Percentiles rank a stretch among this genome's conserved stretches.
Conservation (phyloP, 2,113 vertebrate genomes). For the Lampris megalopsis region DNA sequence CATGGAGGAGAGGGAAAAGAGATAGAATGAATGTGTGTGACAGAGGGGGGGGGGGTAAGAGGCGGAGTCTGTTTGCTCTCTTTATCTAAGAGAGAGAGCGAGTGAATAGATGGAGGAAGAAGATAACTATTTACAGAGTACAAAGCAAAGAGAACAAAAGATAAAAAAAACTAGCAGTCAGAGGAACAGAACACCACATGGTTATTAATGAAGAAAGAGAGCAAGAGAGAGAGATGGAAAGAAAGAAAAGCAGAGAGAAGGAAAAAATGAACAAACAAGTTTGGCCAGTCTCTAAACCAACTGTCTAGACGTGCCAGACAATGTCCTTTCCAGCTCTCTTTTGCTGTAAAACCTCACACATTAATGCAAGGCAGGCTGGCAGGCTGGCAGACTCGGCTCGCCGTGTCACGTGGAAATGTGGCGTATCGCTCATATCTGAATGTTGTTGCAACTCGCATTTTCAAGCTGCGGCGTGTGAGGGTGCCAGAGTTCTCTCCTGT, state of each 20-base stretch:
- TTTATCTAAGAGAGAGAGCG: slow-evolving; percentile 65
- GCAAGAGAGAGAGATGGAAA: slow-evolving; percentile 16
- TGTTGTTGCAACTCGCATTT: slow-evolving; percentile 51
- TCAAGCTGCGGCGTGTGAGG: slow-evolving; percentile 56
- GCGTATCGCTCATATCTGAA: slow-evolving; percentile 48
- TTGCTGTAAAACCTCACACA: not conserved
- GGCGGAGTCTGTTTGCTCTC: slow-evolving; percentile 78
- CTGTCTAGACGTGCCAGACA: slow-evolving; percentile 71
- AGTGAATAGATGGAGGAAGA: slow-evolving; percentile 60
- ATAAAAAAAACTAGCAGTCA: slow-evolving; percentile 37
- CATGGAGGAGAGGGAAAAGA: slow-evolving; percentile 60
- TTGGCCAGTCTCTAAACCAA: slow-evolving; percentile 60
- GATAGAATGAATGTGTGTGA: slow-evolving; percentile 54
- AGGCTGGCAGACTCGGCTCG: slow-evolving; percentile 15
- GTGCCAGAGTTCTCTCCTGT: slow-evolving; percentile 17
- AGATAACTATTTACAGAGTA: slow-evolving; percentile 72
- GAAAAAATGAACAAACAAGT: slow-evolving; percentile 63
- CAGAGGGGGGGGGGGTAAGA: slow-evolving; percentile 46
- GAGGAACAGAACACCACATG: slow-evolving; percentile 54
- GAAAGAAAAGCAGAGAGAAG: slow-evolving; percentile 32
- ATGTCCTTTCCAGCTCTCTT: slow-evolving; percentile 20
- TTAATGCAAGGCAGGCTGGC: slow-evolving; percentile 25
- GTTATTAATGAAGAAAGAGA: slow-evolving; percentile 52
- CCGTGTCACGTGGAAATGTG: slow-evolving; percentile 10
- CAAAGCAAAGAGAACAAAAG: slow-evolving; percentile 20